Evolutionary conservation across 1,140 invertebrate species (phyloP).

Genomic region (Caenorhabditis inopinata): DNA sequence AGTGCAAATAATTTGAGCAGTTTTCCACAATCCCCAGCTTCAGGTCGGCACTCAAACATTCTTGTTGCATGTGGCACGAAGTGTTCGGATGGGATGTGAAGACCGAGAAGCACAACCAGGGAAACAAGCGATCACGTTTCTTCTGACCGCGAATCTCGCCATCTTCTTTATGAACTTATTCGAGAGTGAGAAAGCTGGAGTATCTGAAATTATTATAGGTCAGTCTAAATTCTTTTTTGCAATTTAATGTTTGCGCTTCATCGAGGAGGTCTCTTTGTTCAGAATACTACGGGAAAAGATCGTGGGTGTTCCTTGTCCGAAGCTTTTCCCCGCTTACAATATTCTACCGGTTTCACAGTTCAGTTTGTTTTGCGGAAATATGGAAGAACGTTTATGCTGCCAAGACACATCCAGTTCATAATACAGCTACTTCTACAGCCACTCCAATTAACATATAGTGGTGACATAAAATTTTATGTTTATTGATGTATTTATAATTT

Average conservation of each 20-base stretch:
- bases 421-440: neutral
- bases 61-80: conserved; percentile 61
- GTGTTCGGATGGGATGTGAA: conserved; percentile 52
- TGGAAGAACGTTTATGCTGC: conserved; percentile 63
- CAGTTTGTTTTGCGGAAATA: conserved; percentile 64
- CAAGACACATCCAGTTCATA: conserved; percentile 14
- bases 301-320: conserved; percentile 63
- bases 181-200: conserved; percentile 61
- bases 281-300: conserved; percentile 63
- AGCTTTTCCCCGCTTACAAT: conserved; percentile 63
- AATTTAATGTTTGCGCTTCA: neutral
- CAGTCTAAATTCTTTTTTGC: neutral
- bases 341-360: conserved; percentile 64
- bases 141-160: conserved; percentile 62
- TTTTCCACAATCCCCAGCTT: too few species aligned
- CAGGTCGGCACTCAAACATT: conserved; percentile 62
- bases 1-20: too few species aligned
- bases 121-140: conserved; percentile 56
- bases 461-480: neutral
- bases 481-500: neutral
- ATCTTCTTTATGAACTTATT: conserved; percentile 66
- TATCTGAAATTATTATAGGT: conserved; percentile 57
- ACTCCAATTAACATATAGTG: conserved; percentile 4
- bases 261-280: too few species aligned
- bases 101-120: conserved; percentile 56